phyloP scores from a whole-genome alignment of 2,113 vertebrate genomes.

The Mohoua ochrocephala region DNA sequence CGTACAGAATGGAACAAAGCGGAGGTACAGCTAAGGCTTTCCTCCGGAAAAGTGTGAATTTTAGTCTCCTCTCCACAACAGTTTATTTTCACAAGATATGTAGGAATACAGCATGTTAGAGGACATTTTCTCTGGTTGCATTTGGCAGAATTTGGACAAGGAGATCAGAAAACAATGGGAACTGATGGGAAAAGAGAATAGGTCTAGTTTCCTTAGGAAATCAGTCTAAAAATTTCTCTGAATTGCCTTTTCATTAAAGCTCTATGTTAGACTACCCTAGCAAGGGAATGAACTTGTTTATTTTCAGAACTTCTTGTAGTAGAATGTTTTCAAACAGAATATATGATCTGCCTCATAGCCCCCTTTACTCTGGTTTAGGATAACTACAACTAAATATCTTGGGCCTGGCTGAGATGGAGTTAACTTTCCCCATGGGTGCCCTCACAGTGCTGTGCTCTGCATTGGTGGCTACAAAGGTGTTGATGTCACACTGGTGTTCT shows the following conservation, averaged over 20 bases:
- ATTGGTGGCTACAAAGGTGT: neutral
- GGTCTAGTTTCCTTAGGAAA: neutral
- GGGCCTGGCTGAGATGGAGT: neutral
- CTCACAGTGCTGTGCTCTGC: neutral
- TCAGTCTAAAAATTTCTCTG: neutral
- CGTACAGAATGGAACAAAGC: neutral
- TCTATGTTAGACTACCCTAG: neutral
- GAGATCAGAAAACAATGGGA: neutral
- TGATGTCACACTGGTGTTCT: neutral
- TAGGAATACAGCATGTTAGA: neutral
- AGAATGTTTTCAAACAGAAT: neutral
- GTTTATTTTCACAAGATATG: neutral
- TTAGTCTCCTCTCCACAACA: neutral
- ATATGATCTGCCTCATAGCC: neutral
- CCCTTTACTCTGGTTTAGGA: neutral
- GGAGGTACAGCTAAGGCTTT: neutral
- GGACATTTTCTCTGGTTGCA: neutral
- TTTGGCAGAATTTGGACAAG: neutral
- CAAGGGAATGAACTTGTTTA: neutral
- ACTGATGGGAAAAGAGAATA: neutral
- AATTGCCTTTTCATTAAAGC: neutral
- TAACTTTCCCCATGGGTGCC: neutral
- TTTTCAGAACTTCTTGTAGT: neutral
- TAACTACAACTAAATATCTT: neutral
- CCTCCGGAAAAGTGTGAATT: neutral